Percentiles rank a stretch among this genome's conserved stretches.
Evolutionary conservation across 2,113 vertebrate species (phyloP).

Genomic region (Oenanthe melanoleuca): DNA sequence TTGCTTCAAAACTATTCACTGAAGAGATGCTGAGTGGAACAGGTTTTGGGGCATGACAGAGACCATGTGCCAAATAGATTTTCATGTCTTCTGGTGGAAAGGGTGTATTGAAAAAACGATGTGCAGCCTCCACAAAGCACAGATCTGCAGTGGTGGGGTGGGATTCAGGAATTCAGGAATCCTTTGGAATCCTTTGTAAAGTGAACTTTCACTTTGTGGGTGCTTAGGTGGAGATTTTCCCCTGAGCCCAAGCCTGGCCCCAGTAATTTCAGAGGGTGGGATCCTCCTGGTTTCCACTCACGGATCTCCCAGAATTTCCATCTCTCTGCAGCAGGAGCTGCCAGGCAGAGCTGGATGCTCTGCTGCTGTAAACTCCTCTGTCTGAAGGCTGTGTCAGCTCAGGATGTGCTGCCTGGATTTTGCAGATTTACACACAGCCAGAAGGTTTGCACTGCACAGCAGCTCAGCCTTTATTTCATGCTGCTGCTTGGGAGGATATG

Average conservation of each 20-base stretch:
- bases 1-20: neutral
- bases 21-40: neutral
- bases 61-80: neutral
- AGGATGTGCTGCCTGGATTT: neutral
- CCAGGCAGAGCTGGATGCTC: neutral
- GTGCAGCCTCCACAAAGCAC: neutral
- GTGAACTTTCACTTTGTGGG: neutral
- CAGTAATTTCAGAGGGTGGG: neutral
- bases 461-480: conserved; percentile 8
- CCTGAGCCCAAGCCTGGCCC: neutral
- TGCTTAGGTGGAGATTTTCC: neutral
- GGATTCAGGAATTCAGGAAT: neutral
- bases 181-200: accelerated
- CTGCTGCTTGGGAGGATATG: neutral
- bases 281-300: too few relatives aligned
- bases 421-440: conserved; percentile 43
- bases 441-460: conserved; percentile 31
- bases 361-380: neutral
- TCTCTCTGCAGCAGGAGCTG: neutral
- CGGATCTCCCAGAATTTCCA: neutral
- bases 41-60: neutral
- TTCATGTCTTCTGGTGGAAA: neutral
- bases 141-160: neutral
- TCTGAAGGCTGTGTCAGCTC: neutral
- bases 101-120: accelerated